Conservation (phyloP, 2,888 invertebrate species). For the Hyalella azteca region DNA sequence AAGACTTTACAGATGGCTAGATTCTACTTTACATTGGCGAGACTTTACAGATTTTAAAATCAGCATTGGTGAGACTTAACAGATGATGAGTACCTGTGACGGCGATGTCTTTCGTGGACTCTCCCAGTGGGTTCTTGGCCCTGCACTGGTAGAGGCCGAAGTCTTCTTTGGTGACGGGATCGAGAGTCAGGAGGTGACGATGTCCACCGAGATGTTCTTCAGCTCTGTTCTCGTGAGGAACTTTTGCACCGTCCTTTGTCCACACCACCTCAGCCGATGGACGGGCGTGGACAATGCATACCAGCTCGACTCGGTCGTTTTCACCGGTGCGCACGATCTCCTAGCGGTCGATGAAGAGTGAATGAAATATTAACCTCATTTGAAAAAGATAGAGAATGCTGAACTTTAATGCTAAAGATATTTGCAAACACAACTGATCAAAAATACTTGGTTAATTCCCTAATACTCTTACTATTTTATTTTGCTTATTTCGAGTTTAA, state of each 20-base stretch:
- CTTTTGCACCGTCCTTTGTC: slow-evolving; percentile 40
- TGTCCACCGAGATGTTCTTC: slow-evolving; percentile 37
- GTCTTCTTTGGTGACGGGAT: slow-evolving; percentile 34
- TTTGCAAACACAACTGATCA: too few relatives aligned
- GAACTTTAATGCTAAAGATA: too few relatives aligned
- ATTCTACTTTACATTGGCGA: too few relatives aligned
- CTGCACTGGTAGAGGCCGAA: slow-evolving; percentile 42
- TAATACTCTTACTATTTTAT: too few relatives aligned
- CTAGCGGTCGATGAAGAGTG: too few relatives aligned
- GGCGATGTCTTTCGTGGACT: background rate
- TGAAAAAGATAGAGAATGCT: too few relatives aligned
- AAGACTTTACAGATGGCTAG: too few relatives aligned
- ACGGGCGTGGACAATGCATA: slow-evolving; percentile 54
- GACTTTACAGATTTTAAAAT: too few relatives aligned
- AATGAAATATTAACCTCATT: too few relatives aligned
- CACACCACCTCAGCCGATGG: slow-evolving; percentile 46
- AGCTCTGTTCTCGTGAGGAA: slow-evolving; percentile 22
- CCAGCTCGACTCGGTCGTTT: slow-evolving; percentile 54
- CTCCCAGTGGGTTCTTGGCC: slow-evolving; percentile 37
- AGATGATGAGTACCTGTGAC: too few relatives aligned
- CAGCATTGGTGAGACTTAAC: too few relatives aligned
- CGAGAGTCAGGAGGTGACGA: slow-evolving; percentile 32
- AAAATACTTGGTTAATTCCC: too few relatives aligned
- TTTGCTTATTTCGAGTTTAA: background rate
- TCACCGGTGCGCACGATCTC: slow-evolving; percentile 54